Conservation (phyloP, 1,140 invertebrate species). For the roundworm (Caenorhabditis elegans) region DNA sequence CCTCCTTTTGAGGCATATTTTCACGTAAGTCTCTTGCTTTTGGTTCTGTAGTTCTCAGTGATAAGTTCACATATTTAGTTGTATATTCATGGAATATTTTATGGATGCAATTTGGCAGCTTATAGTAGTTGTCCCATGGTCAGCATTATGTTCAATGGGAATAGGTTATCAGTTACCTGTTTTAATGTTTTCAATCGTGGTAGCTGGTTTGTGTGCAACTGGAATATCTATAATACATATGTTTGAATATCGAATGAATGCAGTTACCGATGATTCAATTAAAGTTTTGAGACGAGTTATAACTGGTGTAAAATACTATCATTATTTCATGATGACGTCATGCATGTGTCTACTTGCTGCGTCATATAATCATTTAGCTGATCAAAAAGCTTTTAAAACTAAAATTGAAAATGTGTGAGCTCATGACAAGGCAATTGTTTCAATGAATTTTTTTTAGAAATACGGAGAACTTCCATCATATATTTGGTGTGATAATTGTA, state of each 20-base stretch:
- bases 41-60: no score
- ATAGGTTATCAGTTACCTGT: neutral
- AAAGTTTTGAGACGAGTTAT: neutral
- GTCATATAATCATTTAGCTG: neutral
- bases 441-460: neutral
- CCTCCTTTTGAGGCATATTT: neutral
- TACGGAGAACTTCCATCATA: neutral
- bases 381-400: neutral
- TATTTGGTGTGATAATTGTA: neutral
- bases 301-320: neutral
- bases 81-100: neutral
- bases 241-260: constrained; percentile 1
- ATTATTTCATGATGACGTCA: constrained; percentile 11
- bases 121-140: neutral
- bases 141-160: neutral
- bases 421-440: neutral
- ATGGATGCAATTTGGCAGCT: neutral
- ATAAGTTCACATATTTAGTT: neutral
- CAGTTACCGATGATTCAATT: neutral
- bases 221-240: neutral
- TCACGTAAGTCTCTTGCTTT: neutral
- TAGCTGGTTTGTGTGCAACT: neutral
- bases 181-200: neutral
- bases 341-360: neutral
- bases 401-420: neutral